Percentiles rank a stretch among this genome's conserved stretches.
Evolutionary conservation across 2,113 vertebrate species (phyloP).

Genomic region (Pionites leucogaster): DNA sequence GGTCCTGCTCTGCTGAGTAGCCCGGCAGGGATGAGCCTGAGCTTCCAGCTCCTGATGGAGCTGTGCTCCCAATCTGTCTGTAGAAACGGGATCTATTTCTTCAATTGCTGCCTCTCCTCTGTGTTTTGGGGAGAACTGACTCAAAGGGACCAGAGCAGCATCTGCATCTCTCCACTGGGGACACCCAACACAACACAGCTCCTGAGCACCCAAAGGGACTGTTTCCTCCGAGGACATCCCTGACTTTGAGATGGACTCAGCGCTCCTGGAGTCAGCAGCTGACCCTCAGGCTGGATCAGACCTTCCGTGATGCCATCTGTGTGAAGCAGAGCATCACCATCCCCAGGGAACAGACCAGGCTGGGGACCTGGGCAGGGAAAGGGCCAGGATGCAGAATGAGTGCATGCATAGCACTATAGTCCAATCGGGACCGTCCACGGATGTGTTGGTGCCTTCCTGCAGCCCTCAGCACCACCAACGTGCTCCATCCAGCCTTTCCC

Average conservation of each 20-base stretch:
- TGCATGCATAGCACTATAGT: neutral
- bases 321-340: neutral
- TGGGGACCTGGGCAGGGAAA: neutral
- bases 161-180: neutral
- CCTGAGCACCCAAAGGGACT: neutral
- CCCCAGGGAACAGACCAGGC: fast-evolving
- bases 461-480: neutral
- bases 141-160: neutral
- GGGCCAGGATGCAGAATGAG: too few relatives aligned
- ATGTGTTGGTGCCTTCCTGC: neutral
- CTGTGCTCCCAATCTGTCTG: fast-evolving
- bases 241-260: neutral
- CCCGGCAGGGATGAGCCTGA: neutral
- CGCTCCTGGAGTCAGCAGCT: neutral
- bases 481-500: neutral
- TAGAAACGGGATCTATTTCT: neutral
- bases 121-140: neutral
- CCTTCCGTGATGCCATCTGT: fast-evolving
- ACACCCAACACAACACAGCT: neutral
- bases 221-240: neutral
- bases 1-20: neutral
- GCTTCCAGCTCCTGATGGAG: neutral
- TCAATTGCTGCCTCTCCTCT: neutral
- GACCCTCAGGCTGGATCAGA: neutral
- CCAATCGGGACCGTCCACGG: fast-evolving